Evolutionary conservation across 2,888 invertebrate species (phyloP), one percentile per base, ranked within the genome.

Genomic region (Luperina testacea): DNA sequence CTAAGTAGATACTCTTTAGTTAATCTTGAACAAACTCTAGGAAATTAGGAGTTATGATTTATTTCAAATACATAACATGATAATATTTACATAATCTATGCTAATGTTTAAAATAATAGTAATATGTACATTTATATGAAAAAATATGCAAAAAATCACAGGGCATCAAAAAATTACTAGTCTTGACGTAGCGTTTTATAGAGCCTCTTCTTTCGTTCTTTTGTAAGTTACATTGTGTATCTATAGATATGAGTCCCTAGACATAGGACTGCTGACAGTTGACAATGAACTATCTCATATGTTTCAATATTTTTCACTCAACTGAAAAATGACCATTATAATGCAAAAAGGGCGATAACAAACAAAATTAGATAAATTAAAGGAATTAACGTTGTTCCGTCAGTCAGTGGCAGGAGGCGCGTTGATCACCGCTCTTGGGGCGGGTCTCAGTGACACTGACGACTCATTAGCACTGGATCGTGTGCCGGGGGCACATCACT

Each of bases 401-500:
- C 92, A 91, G 81, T 88, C 85, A 88, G 85, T 82, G 83, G 59
- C 81, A 86, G 82, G 78, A 84, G 75, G 79, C 78, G 74, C 78
- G 87, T 85, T 82, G 86, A 88, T 80, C 85, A 86, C 74, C 81
- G 89, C 82, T 84, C 77, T 63, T 53, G 70, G 91, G 93, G 92
- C 90, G 91, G 90, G 84, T 74, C 78, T 63, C 78, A 72, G 90
- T 93, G 95, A 95, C 95, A 91, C 88, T 94, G 95, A 95, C 91
- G 92, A 92, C 93, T 95, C 95, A 94, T 96, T 96, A 95, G 91
- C 84, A 90, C 87, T 88, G 89, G 90, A 61, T 79, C 77, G 79
- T 78, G 75, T 73, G 84, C 86, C 64, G 74, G 67, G 71, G 72
- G 64, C 80, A 78, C 61, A 88, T 88, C 87, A 75, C 82, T 83